Conservation (phyloP, 2,113 vertebrate species). For the Tragulus kanchil region DNA sequence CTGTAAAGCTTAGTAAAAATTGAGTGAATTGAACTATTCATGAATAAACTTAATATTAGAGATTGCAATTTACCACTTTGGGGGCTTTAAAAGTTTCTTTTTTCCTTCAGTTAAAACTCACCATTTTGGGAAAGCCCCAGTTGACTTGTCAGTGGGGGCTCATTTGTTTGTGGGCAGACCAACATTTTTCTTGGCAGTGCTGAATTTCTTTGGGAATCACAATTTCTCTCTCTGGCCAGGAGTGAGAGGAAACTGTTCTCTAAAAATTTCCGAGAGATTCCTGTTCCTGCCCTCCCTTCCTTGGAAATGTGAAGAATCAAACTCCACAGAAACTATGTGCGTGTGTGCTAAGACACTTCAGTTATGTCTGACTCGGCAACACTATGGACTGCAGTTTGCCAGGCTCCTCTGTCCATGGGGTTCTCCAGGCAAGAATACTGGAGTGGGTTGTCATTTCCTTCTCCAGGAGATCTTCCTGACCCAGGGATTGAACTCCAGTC, state of each 20-base stretch:
- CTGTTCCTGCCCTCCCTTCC: too few species aligned
- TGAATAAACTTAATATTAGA: neutral
- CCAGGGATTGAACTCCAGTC: neutral
- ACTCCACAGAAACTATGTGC: neutral
- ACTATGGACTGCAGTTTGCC: fast-evolving
- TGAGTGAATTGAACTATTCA: neutral
- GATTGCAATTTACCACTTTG: neutral
- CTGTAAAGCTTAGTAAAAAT: conserved; percentile 27
- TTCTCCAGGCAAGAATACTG: neutral
- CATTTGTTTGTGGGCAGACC: too few species aligned
- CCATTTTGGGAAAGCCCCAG: too few species aligned
- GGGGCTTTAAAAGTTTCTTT: neutral
- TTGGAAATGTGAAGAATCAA: too few species aligned
- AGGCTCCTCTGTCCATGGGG: neutral
- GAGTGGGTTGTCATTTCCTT: neutral
- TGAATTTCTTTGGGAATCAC: too few species aligned
- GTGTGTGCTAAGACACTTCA: neutral
- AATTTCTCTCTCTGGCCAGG: too few species aligned
- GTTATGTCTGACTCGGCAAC: neutral
- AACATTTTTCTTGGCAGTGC: too few species aligned
- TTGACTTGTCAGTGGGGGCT: too few species aligned
- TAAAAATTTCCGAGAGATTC: too few species aligned
- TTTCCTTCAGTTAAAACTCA: neutral
- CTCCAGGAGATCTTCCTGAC: neutral
- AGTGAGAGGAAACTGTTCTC: too few species aligned